Evolutionary conservation across 2,797 vertebrate species (phyloP), one percentile per base, ranked within the genome.

Genomic region (Gymnocypris eckloni): DNA sequence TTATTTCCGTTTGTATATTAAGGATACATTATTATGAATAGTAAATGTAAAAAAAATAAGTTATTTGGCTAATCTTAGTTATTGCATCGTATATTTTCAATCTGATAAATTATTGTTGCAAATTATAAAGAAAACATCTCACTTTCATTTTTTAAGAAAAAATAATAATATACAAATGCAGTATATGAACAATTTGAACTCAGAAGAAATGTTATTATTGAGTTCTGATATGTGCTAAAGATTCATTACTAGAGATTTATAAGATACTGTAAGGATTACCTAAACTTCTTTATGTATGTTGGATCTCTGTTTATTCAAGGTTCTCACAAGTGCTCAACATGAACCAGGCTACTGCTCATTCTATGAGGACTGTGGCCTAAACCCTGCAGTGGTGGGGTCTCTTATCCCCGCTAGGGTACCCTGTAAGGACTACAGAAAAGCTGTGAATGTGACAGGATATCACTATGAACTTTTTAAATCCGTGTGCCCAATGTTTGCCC

Each of bases 361-460:
- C 91, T 98, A 97, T 0, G 96, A 95, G 0, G 96, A 97, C 7
- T 99, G 98, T 4, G 98, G 97, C 0, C 8, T 0, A 2, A 99
- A 99, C 93, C 98, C 97, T 0, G 90, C 93, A 0, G 18, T 97
- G 0, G 90, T 76, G 0, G 2, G 0, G 0, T 79, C 93, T 1
- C 91, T 97, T 81, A 54, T 96, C 0, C 1, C 72, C 0, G 83
- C 96, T 6, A 90, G 77, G 0, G 93, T 98, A 71, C 97, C 98
- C n/a, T 99, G 98, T 91, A 71, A 95, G 18, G 89, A 94, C 92
- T 96, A 96, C 90, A 92, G 90, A 0, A 87, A 12, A 0, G 97
- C 98, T 0, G 90, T 37, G 33, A 11, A 0, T 0, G 0, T 97
- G 2, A 48, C 0, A 0, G 92, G 89, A 0, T 0, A 12, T 0